These are phyloP conservation scores for Clepsis dumicolana DNA, from an alignment of 2,888 invertebrate species.

Conservation along the genomic window DNA sequence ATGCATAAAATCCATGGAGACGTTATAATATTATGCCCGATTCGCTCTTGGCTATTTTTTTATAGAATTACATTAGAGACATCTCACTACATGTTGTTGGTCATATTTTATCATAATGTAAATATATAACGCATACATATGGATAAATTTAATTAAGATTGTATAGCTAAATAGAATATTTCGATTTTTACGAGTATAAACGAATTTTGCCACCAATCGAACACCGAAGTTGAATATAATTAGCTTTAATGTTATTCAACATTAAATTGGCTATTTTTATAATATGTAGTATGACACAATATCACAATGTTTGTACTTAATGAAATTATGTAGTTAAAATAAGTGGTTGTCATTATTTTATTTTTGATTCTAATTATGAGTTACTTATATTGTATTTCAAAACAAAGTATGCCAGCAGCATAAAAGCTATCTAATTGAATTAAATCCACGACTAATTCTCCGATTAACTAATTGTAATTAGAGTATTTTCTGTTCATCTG, in stretches of 20 bases:
- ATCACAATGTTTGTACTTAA: neutral
- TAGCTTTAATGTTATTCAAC: conserved; percentile 6
- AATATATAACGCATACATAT: conserved; percentile 32
- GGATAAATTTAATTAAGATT: conserved; percentile 23
- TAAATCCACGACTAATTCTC: too few species aligned
- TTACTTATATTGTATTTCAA: too few species aligned
- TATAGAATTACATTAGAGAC: conserved; percentile 6
- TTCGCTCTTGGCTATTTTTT: neutral
- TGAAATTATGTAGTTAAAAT: neutral
- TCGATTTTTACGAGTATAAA: conserved; percentile 24
- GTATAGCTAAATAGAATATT: conserved; percentile 19
- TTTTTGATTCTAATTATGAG: too few species aligned
- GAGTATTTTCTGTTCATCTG: too few species aligned
- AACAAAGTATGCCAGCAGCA: too few species aligned
- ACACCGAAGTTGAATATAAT: conserved; percentile 19
- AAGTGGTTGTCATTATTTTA: neutral
- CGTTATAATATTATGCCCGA: neutral
- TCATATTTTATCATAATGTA: conserved; percentile 35
- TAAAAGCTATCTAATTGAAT: too few species aligned
- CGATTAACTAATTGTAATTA: too few species aligned
- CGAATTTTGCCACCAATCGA: conserved; percentile 20
- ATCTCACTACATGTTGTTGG: conserved; percentile 4
- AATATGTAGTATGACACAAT: neutral
- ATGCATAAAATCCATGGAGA: too few species aligned
- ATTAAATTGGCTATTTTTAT: neutral